These are phyloP conservation scores for Neocrepidodera transversa DNA, from an alignment of 2,888 invertebrate species.

Conservation along the genomic window DNA sequence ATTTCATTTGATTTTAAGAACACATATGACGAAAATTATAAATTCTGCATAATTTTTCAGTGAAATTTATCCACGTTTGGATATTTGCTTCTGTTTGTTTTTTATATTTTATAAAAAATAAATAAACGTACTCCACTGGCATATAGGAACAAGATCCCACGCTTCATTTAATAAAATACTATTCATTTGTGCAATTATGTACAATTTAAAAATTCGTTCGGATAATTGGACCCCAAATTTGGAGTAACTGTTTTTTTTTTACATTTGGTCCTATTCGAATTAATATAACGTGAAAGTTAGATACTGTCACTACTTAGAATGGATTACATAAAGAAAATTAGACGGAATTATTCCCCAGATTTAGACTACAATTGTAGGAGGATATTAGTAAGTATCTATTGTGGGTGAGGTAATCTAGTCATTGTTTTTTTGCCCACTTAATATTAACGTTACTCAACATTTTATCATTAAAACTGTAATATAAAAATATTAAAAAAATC, in stretches of 20 bases:
- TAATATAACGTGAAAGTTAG: constrained; percentile 14
- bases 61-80: too few species aligned
- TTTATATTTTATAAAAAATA: too few species aligned
- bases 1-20: too few species aligned
- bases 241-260: constrained; percentile 20
- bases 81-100: too few species aligned
- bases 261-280: constrained; percentile 1
- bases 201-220: constrained; percentile 15
- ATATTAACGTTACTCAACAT: not conserved
- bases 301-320: constrained; percentile 4
- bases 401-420: not conserved
- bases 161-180: constrained; percentile 13
- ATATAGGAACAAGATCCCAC: not conserved
- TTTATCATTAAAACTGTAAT: too few species aligned
- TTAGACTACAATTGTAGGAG: not conserved
- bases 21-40: too few species aligned
- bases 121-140: not conserved
- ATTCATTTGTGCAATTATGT: constrained; percentile 18
- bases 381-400: not conserved
- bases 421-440: constrained; percentile 1
- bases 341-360: not conserved
- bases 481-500: too few species aligned
- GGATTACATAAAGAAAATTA: not conserved
- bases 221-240: constrained; percentile 11
- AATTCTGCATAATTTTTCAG: too few species aligned